Conservation (phyloP, 2,888 invertebrate genomes). For the Pimpla rufipes region DNA sequence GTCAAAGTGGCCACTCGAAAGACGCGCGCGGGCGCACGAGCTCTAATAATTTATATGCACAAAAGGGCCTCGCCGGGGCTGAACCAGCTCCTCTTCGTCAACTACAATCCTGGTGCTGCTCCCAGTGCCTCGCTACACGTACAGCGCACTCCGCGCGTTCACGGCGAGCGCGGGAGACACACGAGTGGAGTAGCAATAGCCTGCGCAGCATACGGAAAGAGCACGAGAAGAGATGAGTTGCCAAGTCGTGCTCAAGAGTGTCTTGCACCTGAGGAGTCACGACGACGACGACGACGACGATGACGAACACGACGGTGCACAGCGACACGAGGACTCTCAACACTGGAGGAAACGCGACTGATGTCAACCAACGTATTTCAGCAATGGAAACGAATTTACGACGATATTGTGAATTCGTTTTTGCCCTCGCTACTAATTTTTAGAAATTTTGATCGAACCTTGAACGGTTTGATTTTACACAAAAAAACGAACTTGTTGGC, state of each 20-base stretch:
- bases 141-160: not conserved
- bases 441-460: no score
- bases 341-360: slow-evolving; percentile 74
- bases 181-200: slow-evolving; percentile 64
- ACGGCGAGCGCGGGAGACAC: slow-evolving; percentile 72
- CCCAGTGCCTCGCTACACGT: not conserved
- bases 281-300: slow-evolving; percentile 73
- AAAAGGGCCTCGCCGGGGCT: slow-evolving; percentile 77
- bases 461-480: no score
- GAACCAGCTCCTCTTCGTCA: slow-evolving; percentile 45
- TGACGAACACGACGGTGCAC: slow-evolving; percentile 42
- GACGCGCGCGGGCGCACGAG: slow-evolving; percentile 61
- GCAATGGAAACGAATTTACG: not conserved
- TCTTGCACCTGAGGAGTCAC: slow-evolving; percentile 61
- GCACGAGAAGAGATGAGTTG: slow-evolving; percentile 68
- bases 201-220: slow-evolving; percentile 35
- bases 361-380: not conserved
- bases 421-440: not conserved
- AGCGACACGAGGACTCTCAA: slow-evolving; percentile 78
- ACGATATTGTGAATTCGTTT: not conserved
- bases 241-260: slow-evolving; percentile 80
- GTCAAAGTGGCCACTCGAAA: slow-evolving; percentile 77
- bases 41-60: slow-evolving; percentile 83
- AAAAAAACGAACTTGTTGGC: no score
- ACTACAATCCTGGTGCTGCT: slow-evolving; percentile 1